Conservation (phyloP, 1,140 invertebrate genomes). For the Lethocerus indicus region DNA sequence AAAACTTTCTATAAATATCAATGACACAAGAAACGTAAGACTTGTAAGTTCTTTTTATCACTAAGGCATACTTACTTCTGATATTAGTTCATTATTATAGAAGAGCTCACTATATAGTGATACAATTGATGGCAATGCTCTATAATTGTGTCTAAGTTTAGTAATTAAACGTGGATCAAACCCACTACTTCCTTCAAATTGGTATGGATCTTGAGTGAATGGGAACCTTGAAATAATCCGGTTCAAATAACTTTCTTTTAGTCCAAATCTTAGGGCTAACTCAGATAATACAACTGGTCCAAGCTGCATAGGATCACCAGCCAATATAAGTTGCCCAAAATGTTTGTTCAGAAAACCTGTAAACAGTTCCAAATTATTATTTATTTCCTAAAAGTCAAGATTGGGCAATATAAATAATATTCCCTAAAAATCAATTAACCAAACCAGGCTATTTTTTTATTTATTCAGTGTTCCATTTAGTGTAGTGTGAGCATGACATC, state of each 20-base stretch:
- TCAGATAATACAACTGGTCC: conserved; percentile 63
- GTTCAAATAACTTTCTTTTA: conserved; percentile 26
- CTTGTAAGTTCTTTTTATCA: too few relatives aligned
- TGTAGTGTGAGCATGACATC: too few relatives aligned
- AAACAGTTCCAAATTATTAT: neutral
- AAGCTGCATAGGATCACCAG: conserved; percentile 83
- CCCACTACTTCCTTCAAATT: conserved; percentile 28
- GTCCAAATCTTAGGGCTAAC: conserved; percentile 40
- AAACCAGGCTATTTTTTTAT: too few relatives aligned
- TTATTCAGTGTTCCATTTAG: too few relatives aligned
- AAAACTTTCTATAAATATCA: too few relatives aligned
- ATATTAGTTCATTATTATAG: conserved; percentile 53
- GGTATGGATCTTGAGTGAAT: conserved; percentile 20
- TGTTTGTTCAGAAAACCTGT: conserved; percentile 24
- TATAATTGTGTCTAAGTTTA: conserved; percentile 54
- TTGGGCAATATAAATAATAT: conserved; percentile 1
- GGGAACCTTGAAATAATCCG: conserved; percentile 20
- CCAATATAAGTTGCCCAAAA: conserved; percentile 54
- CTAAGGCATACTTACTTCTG: conserved; percentile 26
- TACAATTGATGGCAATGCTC: conserved; percentile 63
- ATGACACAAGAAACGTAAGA: too few relatives aligned
- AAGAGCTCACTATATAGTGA: conserved; percentile 60
- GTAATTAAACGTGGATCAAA: conserved; percentile 54
- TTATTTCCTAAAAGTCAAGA: too few relatives aligned
- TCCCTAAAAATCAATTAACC: neutral